Percentiles rank a stretch among this genome's conserved stretches.
These are phyloP conservation scores for Acanthosepion esculentum DNA, from an alignment of 2,888 invertebrate genomes.

Conservation along the genomic window DNA sequence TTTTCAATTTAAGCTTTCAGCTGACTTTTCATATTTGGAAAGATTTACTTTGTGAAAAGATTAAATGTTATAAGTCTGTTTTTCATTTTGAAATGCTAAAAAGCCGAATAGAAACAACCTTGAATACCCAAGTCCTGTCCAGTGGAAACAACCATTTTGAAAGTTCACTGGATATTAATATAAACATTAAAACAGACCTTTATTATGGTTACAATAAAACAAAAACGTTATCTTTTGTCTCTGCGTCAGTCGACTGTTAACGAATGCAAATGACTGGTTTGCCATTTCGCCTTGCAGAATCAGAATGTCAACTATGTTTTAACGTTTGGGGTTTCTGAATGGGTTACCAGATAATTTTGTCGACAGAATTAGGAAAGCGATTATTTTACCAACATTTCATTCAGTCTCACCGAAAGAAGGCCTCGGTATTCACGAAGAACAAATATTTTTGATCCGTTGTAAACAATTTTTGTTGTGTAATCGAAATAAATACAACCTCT, in stretches of 20 bases:
- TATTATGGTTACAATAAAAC: background rate
- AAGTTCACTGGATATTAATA: background rate
- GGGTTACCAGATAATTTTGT: background rate
- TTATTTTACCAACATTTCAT: background rate
- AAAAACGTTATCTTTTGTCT: constrained; percentile 20
- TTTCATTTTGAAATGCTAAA: background rate
- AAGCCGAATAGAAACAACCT: background rate
- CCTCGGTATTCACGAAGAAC: background rate
- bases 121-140: background rate
- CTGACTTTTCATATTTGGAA: background rate
- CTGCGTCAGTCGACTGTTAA: background rate
- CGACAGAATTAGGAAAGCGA: background rate
- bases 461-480: background rate
- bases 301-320: background rate
- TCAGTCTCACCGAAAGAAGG: background rate
- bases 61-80: background rate
- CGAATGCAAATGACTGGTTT: background rate
- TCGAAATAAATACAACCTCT: background rate
- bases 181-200: constrained; percentile 33
- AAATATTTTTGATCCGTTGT: background rate
- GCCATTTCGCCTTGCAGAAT: constrained; percentile 3
- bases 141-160: background rate
- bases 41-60: background rate
- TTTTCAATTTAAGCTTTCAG: background rate
- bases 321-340: background rate